Evolutionary conservation across 2,888 invertebrate genomes (phyloP), one percentile per base, ranked within the genome.

Genomic region (Archips xylosteana): DNA sequence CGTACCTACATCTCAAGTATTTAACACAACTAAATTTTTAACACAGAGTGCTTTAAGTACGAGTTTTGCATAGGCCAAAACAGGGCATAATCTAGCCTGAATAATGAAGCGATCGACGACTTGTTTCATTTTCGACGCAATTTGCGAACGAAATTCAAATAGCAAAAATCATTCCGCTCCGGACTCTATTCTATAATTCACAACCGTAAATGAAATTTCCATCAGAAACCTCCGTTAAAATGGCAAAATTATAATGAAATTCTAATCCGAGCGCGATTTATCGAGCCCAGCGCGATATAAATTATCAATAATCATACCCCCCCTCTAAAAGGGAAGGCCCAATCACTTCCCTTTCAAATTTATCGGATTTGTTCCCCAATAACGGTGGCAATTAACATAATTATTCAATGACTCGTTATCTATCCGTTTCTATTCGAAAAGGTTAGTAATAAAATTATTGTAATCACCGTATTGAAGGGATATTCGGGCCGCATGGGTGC

Each of bases 361-460:
- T 86, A 87, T 86, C 82, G 83, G 83, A 83, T 82, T 82, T 78
- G 80, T 80, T 81, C 83, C 81, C 79, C 84, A 83, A 85, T 87
- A 85, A 83, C 89, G 87, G 84, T 78, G 80, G 78, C 84, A 88
- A 90, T 90, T 90, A 91, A 85, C 89, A 90, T 91, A 91, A 91
- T 91, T 89, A 90, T 90, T 91, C 89, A 90, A 91, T 89, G 89
- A 85, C 79, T 85, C 90, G 87, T 87, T 66, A 66, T 66, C 61
- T 71, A 71, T 66, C 66, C 51, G 63, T 71, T 71, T 71, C 63
- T 69, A 60, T 68, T 47, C 39, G 65, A 75, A 71, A 63, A 74
- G 74, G 76, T 71, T 66, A 73, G 74, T 75, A 76, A 79, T 80
- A 75, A 78, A 77, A 78, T 81, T 77, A 77, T 78, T 71, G 57